Evolutionary conservation across 2,888 invertebrate species (phyloP).

Genomic region (Mesorhabditis sp.): DNA sequence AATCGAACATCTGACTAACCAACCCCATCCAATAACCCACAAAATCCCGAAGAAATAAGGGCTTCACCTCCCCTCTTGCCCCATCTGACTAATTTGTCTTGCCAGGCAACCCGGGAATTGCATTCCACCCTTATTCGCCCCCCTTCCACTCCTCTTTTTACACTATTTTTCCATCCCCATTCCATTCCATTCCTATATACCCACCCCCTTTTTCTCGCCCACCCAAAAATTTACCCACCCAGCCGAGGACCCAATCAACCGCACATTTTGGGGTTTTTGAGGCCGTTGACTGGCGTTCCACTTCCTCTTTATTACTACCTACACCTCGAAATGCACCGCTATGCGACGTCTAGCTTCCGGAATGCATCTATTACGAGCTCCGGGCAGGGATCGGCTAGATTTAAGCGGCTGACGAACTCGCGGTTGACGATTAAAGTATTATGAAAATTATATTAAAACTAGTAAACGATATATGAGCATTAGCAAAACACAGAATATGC

Average conservation of each 20-base stretch:
- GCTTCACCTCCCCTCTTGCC: too few relatives aligned
- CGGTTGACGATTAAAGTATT: constrained; percentile 3
- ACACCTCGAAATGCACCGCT: constrained; percentile 12
- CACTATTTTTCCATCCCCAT: constrained; percentile 11
- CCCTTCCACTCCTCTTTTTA: neutral
- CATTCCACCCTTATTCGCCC: neutral
- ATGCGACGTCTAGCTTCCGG: neutral
- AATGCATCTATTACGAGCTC: neutral
- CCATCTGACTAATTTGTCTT: too few relatives aligned
- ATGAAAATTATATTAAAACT: neutral
- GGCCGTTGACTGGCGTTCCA: constrained; percentile 25
- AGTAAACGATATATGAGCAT: neutral
- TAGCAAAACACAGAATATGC: neutral
- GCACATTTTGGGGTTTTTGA: neutral
- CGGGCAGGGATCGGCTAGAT: neutral
- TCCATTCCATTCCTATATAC: neutral
- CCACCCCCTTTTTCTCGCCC: neutral
- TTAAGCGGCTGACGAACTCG: neutral
- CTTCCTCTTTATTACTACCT: constrained; percentile 17
- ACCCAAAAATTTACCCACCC: too few relatives aligned
- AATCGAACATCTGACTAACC: too few relatives aligned
- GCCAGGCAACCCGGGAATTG: too few relatives aligned
- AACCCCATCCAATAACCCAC: too few relatives aligned
- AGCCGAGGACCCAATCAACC: too few relatives aligned
- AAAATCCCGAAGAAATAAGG: too few relatives aligned